These are phyloP conservation scores for Malacosoma neustria DNA, from an alignment of 2,888 invertebrate species.

Conservation along the genomic window DNA sequence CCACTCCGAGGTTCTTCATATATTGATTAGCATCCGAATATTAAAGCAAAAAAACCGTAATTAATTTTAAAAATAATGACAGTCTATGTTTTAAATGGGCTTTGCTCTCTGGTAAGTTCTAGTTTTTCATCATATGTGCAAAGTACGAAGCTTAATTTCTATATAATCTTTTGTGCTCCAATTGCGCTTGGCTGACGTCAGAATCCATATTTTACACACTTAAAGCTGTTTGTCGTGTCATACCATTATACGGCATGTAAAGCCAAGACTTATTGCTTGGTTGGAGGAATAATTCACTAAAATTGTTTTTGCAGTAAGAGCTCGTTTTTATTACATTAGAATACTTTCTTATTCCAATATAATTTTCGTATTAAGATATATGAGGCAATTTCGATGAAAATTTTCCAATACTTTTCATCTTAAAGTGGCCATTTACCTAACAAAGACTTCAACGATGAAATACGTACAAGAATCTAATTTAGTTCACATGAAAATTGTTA, in stretches of 20 bases:
- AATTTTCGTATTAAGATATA: conserved; percentile 32
- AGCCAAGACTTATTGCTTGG: conserved; percentile 63
- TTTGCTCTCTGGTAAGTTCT: too few relatives aligned
- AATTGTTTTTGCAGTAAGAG: conserved; percentile 60
- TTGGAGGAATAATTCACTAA: conserved; percentile 59
- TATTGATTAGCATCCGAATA: too few relatives aligned
- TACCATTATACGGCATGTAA: conserved; percentile 72
- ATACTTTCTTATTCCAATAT: conserved; percentile 48
- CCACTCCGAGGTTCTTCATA: too few relatives aligned
- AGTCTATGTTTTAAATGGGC: too few relatives aligned
- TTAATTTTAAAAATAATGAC: too few relatives aligned
- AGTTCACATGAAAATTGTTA: conserved; percentile 9
- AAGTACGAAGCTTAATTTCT: not conserved
- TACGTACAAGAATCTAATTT: conserved; percentile 18
- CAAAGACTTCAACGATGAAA: conserved; percentile 32
- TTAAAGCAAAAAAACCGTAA: too few relatives aligned
- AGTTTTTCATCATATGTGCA: too few relatives aligned
- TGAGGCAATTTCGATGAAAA: conserved; percentile 33
- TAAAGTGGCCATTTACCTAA: conserved; percentile 36
- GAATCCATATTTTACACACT: conserved; percentile 69
- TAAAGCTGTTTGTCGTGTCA: conserved; percentile 74
- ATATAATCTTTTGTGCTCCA: not conserved
- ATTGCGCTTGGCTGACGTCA: conserved; percentile 62
- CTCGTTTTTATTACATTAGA: conserved; percentile 52
- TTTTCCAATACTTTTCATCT: conserved; percentile 32